Evolutionary conservation across 2,113 vertebrate genomes (phyloP).

Genomic region (Pleuronectes platessa): DNA sequence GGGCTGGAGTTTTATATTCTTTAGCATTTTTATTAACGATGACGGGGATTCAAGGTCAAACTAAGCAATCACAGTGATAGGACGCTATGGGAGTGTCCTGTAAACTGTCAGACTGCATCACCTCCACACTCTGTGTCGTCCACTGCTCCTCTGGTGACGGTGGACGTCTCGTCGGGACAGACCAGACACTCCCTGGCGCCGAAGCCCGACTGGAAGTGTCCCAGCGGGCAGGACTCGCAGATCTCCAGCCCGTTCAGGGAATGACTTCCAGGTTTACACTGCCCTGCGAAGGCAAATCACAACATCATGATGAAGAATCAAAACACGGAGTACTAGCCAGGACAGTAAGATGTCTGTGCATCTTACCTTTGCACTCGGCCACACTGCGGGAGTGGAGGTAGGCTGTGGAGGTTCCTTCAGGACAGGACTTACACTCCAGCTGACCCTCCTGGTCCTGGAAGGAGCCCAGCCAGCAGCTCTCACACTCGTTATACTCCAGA

Average conservation of each 20-base stretch:
- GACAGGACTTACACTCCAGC: conserved; percentile 92
- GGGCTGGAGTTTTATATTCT: conserved; percentile 33
- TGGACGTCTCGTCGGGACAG: conserved; percentile 90
- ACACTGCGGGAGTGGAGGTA: conserved; percentile 93
- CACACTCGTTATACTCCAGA: conserved; percentile 89
- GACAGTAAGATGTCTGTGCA: too few species aligned
- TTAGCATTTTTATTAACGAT: conserved; percentile 13
- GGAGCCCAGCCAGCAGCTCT: conserved; percentile 93
- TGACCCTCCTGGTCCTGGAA: conserved; percentile 96
- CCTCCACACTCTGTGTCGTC: conserved; percentile 92
- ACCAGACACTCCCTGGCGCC: conserved; percentile 87
- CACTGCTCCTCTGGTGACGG: conserved; percentile 92
- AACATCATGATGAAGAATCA: too few species aligned
- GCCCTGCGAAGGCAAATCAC: conserved; percentile 76
- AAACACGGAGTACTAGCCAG: too few species aligned
- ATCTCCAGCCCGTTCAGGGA: conserved; percentile 94
- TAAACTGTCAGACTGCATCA: conserved; percentile 62
- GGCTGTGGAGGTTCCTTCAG: conserved; percentile 88
- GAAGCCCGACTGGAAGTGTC: conserved; percentile 88
- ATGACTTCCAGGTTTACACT: conserved; percentile 95
- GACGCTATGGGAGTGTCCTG: conserved; percentile 10
- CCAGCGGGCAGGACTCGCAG: conserved; percentile 94
- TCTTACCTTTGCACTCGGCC: conserved; percentile 91
- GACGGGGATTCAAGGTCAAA: conserved; percentile 6
- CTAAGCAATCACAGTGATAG: not conserved